Evolutionary conservation across 2,888 invertebrate genomes (phyloP), one percentile per base, ranked within the genome.

Genomic region (Seladonia tumulorum): DNA sequence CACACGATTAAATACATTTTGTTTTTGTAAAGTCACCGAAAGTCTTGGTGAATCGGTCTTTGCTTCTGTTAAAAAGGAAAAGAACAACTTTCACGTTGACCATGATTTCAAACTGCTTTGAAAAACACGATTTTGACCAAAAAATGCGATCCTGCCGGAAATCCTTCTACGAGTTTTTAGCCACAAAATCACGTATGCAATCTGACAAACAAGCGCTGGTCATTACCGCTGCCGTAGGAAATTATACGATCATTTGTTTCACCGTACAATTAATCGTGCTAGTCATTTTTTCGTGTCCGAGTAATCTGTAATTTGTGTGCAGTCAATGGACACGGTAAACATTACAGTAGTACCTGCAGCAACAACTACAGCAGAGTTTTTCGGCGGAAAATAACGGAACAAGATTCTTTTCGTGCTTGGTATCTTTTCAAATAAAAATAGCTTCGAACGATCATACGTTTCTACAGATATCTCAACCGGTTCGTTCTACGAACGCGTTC

Each of bases 381-480:
- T 25, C 45, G 18, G 16, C 12, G 14, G 5, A 66, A 72, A 25
- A 68, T 76, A 68, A 82, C 39, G 63, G 25, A 35, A 22, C 45
- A 22, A 68, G 16, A 47, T 47, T 83, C 18, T 71, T 53, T 71
- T 68, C 25, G 39, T 22, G 22, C 18, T 10, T 35, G 39, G 25
- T 82, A 49, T n/a, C n/a, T 14, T 14, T 35, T 35, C 45, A 14
- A n/a, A 83, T 73, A 83, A 76, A 83, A 83, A 76, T 83, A 83
- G 42, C 76, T 47, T n/a, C 42, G 71, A 22, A 72, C 47, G 29
- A 2, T n/a, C 12, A 42, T 5, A 42, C n/a, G 22, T 42, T 22
- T 22, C 12, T 8, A 4, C 22, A 12, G 18, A 35, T 39, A 5
- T 68, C 39, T 29, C 7, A 39, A 39, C 68, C 68, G 22, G 22